Evolutionary conservation across 2,113 vertebrate species (phyloP).

Genomic region (Numida meleagris): DNA sequence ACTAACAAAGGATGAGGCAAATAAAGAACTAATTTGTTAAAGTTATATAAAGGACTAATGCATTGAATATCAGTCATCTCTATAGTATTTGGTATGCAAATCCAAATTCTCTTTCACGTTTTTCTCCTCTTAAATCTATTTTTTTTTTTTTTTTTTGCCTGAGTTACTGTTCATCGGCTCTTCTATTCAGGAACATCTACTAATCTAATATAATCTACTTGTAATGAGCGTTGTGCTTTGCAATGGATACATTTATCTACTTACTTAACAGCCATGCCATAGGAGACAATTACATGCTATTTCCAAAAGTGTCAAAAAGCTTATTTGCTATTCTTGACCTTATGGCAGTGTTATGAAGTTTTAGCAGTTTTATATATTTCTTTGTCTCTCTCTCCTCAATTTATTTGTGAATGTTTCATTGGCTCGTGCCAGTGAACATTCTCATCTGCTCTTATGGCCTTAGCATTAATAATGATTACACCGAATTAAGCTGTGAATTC

Average conservation of each 20-base stretch:
- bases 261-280: background rate
- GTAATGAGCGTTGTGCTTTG: background rate
- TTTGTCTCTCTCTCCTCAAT: constrained; percentile 23
- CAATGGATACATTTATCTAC: background rate
- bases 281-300: constrained; percentile 43
- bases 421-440: background rate
- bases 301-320: constrained; percentile 29
- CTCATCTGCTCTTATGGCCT: constrained; percentile 15
- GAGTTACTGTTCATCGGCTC: background rate
- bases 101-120: background rate
- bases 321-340: constrained; percentile 50
- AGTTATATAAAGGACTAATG: background rate
- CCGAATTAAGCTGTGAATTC: constrained; percentile 30
- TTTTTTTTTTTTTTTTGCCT: background rate
- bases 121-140: background rate
- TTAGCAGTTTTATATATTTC: constrained; percentile 43
- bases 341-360: constrained; percentile 10
- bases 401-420: constrained; percentile 49
- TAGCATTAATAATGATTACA: constrained; percentile 34
- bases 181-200: background rate
- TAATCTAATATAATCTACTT: background rate
- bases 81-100: background rate
- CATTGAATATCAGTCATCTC: background rate
- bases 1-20: background rate
- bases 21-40: background rate